phyloP scores from a whole-genome alignment of 2,113 vertebrate species.

The Petaurus breviceps region DNA sequence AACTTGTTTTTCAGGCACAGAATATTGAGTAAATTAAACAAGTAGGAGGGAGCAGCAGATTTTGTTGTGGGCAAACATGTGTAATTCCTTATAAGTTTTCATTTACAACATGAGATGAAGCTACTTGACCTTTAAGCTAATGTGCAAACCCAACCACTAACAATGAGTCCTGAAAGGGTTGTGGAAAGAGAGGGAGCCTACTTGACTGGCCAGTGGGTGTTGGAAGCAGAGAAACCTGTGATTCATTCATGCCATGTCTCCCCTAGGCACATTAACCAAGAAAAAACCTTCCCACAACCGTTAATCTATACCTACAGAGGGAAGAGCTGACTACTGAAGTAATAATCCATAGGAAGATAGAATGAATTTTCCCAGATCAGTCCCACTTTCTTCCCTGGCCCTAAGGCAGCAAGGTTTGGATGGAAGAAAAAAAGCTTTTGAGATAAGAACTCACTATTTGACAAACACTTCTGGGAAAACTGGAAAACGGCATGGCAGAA shows the following conservation, averaged over 20 bases:
- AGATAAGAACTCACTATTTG: neutral
- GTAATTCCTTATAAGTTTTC: neutral
- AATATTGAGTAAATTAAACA: constrained; percentile 63
- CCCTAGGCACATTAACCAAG: neutral
- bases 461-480: neutral
- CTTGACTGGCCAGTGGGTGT: neutral
- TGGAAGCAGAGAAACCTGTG: neutral
- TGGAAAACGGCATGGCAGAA: neutral
- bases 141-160: neutral
- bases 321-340: neutral
- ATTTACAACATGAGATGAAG: neutral
- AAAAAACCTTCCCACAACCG: neutral
- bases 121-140: constrained; percentile 2
- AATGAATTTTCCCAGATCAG: neutral
- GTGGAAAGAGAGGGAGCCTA: neutral
- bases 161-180: neutral
- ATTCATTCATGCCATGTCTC: neutral
- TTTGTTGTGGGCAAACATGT: neutral
- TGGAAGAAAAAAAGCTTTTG: neutral
- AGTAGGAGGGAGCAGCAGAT: neutral
- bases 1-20: constrained; percentile 45
- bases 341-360: neutral
- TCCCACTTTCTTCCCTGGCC: neutral
- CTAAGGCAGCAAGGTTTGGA: neutral
- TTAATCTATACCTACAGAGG: neutral